Base-by-base conservation (phyloP, 2,113 vertebrate species). In the Oryzias javanicus region DNA sequence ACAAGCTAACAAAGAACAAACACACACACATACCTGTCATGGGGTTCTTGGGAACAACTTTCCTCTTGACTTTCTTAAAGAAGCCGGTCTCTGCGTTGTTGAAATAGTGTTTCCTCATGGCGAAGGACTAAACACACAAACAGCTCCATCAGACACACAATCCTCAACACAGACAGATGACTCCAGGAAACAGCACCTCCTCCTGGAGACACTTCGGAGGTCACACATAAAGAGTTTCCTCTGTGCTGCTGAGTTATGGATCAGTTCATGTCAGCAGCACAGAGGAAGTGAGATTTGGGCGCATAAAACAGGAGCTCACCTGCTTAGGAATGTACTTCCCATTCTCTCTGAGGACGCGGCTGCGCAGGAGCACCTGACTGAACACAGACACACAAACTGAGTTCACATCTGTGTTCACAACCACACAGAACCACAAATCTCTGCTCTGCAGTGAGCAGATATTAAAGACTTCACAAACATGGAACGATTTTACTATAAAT, bases 41-140 rank as follows among this genome's bases (percentile, higher is more conserved):
- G 1, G 93, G 93, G 73, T 94, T 94, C 79, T 92, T 92, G 49
- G 90, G 89, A 14, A 88, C 70, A 5, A 94, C 90, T 80, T 93
- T 94, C 76, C 92, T 91, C 78, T 93, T 94, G 42, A 90, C 91
- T 65, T 65, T 92, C 85, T 93, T 92, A 70, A 94, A 93, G 76
- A 94, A 94, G 5, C 93, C 93, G 0, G 85, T 93, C 55, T 94
- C 93, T 6, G 83, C 18, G 35, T 94, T 67, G 54, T 94, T 94
- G 75, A 94, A 94, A 63, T 91, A 93, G 51, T 92, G 88, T 35
- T 93, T 94, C 69, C 93, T 91, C 93, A 93, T 93, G 15, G 90
- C 80, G 29, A 94, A 94, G 0, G 93, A 93, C 93, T 94, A 58
- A 35, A 69, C 12, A 51, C 0, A 0, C 47, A 45, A 22, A 76